phyloP scores from a whole-genome alignment of 2,888 invertebrate species.

The Caenorhabditis sp. region DNA sequence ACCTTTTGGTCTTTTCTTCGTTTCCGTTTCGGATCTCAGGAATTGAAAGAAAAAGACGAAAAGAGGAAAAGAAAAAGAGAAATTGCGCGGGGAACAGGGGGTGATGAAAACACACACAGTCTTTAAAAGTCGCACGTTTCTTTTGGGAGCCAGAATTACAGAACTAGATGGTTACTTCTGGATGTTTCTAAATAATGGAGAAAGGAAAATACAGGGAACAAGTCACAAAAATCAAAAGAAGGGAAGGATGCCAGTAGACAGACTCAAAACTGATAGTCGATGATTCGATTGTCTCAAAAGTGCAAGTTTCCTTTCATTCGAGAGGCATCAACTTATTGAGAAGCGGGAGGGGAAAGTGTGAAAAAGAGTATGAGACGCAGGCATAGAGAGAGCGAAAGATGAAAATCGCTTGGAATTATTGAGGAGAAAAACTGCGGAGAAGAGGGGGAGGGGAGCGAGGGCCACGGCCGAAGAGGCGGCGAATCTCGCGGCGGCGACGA shows the following conservation, averaged over 20 bases:
- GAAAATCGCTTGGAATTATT: conserved; percentile 39
- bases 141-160: not conserved
- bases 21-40: conserved; percentile 30
- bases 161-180: too few species aligned
- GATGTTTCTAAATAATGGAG: too few species aligned
- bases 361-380: conserved; percentile 27
- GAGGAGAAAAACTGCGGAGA: conserved; percentile 30
- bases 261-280: not conserved
- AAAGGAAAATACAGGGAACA: not conserved
- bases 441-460: conserved; percentile 19
- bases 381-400: conserved; percentile 19
- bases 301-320: conserved; percentile 27
- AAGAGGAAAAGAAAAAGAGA: conserved; percentile 19
- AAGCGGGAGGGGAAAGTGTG: conserved; percentile 18
- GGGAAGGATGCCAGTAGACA: not conserved
- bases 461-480: conserved; percentile 22
- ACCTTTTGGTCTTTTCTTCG: conserved; percentile 48
- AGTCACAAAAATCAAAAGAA: conserved; percentile 11
- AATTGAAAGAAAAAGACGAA: not conserved
- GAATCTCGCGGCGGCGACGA: conserved; percentile 33
- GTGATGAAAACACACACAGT: not conserved
- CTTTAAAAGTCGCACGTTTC: conserved; percentile 8
- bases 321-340: conserved; percentile 19
- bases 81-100: not conserved
- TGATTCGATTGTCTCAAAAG: conserved; percentile 30